Base-by-base conservation (phyloP, 2,888 invertebrate genomes). In the Folsomia candida region DNA sequence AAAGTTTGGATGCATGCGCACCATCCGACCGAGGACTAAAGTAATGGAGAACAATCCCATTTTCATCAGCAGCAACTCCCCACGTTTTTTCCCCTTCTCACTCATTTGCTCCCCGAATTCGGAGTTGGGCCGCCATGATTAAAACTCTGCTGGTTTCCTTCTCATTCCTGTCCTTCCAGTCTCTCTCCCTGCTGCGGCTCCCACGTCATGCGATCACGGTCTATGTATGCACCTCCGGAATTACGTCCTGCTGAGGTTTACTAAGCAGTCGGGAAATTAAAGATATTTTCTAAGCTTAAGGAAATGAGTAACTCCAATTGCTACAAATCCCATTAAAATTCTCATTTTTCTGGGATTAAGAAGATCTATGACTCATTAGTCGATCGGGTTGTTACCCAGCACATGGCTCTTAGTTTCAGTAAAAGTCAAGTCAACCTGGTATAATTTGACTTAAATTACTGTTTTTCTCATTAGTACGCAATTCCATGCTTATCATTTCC, bases 121-220 rank as follows among this genome's bases (percentile, higher is more conserved):
- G n/a, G 37, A 74, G 67, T 68, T 63, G 65, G 71, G 73, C 75
- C 75, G 78, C 78, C 76, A 78, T 78, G 78, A 76, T 78, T 74
- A 77, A 76, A 74, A 76, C 63, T 68, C 71, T 69, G 68, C 47
- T 47, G 9, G 9, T 24, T 59, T 65, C 60, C 37, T 54, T 22
- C n/a, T 70, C 66, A 25, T 25, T 69, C 54, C 51, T 63, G 54
- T 27, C 18, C 29, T n/a, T 18, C 37, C 28, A 24, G 20, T 57
- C 51, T 29, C 47, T 22, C 27, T 62, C n/a, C n/a, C n/a, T n/a
- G n/a, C n/a, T n/a, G n/a, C n/a, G n/a, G n/a, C n/a, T n/a, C n/a
- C n/a, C n/a, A n/a, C n/a, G n/a, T n/a, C n/a, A n/a, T n/a, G n/a
- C n/a, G 26, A 11, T 54, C 29, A 67, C 25, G 24, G 22, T 47